phyloP scores from a whole-genome alignment of 2,888 invertebrate species.

The Mystacides longicornis region DNA sequence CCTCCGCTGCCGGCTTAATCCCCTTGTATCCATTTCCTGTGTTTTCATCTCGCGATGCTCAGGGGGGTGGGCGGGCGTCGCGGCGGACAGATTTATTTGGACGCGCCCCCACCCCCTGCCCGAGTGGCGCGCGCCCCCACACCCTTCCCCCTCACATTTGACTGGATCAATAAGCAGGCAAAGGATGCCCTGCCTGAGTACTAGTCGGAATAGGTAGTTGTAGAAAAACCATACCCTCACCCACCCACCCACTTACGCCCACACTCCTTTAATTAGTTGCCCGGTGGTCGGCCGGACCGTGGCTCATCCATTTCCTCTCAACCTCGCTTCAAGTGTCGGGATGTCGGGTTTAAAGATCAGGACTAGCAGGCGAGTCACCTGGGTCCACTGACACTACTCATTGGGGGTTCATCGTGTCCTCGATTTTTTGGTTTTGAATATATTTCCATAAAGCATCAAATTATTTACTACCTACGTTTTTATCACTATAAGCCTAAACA shows the following conservation, averaged over 20 bases:
- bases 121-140: constrained; percentile 30
- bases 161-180: constrained; percentile 56
- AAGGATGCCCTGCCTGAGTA: constrained; percentile 55
- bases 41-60: constrained; percentile 25
- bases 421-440: too few relatives aligned
- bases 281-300: constrained; percentile 19
- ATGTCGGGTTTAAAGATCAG: too few relatives aligned
- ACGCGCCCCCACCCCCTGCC: constrained; percentile 35
- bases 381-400: too few relatives aligned
- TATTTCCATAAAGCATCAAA: too few relatives aligned
- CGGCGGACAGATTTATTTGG: constrained; percentile 54
- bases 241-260: constrained; percentile 51
- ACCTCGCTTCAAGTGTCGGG: too few relatives aligned
- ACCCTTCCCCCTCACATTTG: constrained; percentile 51
- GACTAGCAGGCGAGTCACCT: too few relatives aligned
- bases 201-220: constrained; percentile 29
- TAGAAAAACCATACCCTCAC: constrained; percentile 47
- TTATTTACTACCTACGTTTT: too few relatives aligned
- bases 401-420: too few relatives aligned
- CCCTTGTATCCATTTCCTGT: constrained; percentile 26
- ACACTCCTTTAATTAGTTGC: constrained; percentile 28
- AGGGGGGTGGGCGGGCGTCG: constrained; percentile 34
- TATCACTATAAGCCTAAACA: too few relatives aligned
- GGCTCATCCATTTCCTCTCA: constrained; percentile 19
- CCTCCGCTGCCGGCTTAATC: constrained; percentile 25